These are phyloP conservation scores for Lepeophtheirus nordmannii DNA, from an alignment of 2,888 invertebrate species.

Conservation along the genomic window DNA sequence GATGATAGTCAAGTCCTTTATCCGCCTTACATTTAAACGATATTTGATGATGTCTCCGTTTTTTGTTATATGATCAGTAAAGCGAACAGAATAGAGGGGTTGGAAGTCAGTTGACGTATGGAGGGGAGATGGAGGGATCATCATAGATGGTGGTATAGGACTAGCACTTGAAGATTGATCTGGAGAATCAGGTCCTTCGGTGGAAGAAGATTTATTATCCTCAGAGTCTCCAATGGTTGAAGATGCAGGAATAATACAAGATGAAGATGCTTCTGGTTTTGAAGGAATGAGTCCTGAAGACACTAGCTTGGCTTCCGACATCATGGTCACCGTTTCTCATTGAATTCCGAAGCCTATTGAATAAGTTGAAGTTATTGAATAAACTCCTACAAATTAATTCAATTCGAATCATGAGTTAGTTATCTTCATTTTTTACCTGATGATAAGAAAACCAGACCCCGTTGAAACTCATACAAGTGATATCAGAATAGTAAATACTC, in stretches of 20 bases:
- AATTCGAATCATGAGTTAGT: background rate
- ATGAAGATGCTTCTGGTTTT: background rate
- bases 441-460: background rate
- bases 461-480: background rate
- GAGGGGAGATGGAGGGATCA: conserved; percentile 6
- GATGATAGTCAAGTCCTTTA: conserved; percentile 26
- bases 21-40: conserved; percentile 29
- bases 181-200: conserved; percentile 13
- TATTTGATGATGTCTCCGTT: conserved; percentile 31
- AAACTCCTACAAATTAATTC: background rate
- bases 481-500: background rate
- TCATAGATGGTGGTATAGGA: conserved; percentile 2
- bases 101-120: conserved; percentile 15
- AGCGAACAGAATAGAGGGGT: conserved; percentile 29
- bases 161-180: conserved; percentile 4
- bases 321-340: background rate
- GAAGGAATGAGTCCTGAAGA: background rate
- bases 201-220: conserved; percentile 5
- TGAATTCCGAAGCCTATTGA: background rate
- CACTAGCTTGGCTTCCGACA: background rate
- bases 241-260: background rate
- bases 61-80: conserved; percentile 30
- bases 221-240: background rate
- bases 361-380: background rate
- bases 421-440: background rate